Conservation (phyloP, 2,888 invertebrate genomes). For the Phaedon cochleariae region DNA sequence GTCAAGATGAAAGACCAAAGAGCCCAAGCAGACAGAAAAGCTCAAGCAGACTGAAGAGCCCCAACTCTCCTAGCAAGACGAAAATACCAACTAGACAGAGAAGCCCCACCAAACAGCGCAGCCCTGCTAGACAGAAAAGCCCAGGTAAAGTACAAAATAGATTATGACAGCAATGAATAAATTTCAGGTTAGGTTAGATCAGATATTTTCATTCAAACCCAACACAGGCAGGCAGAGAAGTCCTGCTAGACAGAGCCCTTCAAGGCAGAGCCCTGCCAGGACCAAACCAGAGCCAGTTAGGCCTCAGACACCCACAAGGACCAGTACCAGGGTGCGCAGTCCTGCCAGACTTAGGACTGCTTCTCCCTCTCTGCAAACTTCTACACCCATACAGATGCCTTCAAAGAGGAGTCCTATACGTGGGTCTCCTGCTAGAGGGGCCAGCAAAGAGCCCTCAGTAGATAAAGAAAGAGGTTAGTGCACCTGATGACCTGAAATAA, state of each 20-base stretch:
- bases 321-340: constrained; percentile 25
- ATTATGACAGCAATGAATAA: constrained; percentile 38
- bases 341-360: constrained; percentile 38
- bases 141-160: constrained; percentile 39
- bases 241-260: constrained; percentile 28
- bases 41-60: constrained; percentile 31
- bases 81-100: constrained; percentile 16
- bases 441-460: constrained; percentile 33
- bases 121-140: constrained; percentile 40
- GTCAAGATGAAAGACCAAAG: not conserved
- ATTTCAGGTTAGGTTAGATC: constrained; percentile 20
- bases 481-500: too few species aligned
- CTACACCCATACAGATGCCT: constrained; percentile 41
- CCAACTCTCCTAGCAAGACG: constrained; percentile 13
- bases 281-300: constrained; percentile 37
- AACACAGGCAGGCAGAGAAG: constrained; percentile 32
- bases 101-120: constrained; percentile 34
- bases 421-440: constrained; percentile 39
- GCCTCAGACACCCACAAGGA: constrained; percentile 31
- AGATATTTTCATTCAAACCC: constrained; percentile 30
- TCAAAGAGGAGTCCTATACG: constrained; percentile 43
- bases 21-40: constrained; percentile 30
- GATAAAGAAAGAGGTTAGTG: constrained; percentile 37
- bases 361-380: constrained; percentile 31
- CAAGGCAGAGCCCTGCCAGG: constrained; percentile 20